Evolutionary conservation across 2,888 invertebrate genomes (phyloP).

Genomic region (Platycheirus rosarum): DNA sequence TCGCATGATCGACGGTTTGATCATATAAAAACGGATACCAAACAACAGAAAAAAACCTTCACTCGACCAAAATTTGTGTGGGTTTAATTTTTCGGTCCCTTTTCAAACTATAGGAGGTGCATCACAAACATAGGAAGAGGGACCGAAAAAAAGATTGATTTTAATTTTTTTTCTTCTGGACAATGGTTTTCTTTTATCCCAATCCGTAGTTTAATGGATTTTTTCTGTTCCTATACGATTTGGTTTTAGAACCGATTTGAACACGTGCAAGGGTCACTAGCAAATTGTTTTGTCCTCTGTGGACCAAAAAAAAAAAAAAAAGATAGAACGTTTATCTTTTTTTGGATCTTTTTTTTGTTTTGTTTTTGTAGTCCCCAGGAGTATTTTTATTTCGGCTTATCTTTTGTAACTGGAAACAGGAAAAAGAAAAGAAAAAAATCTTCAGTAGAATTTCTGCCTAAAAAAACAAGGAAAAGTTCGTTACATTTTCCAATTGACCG

Average conservation of each 20-base stretch:
- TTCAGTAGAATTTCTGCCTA: conserved; percentile 34
- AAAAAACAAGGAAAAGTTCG: conserved; percentile 49
- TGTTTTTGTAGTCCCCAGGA: conserved; percentile 32
- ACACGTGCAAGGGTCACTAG: conserved; percentile 72
- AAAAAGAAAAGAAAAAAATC: conserved; percentile 44
- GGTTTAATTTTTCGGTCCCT: conserved; percentile 60
- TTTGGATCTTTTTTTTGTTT: conserved; percentile 18
- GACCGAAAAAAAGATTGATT: conserved; percentile 23
- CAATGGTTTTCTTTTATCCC: conserved; percentile 61
- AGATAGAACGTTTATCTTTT: conserved; percentile 52
- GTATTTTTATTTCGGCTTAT: conserved; percentile 61
- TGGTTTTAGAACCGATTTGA: conserved; percentile 68
- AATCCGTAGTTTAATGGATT: conserved; percentile 69
- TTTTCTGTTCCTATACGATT: conserved; percentile 65
- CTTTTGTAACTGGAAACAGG: conserved; percentile 39
- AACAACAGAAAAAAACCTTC: conserved; percentile 15
- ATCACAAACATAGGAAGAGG: background rate
- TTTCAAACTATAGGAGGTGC: conserved; percentile 33
- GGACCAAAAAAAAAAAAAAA: conserved; percentile 54
- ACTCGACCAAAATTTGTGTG: conserved; percentile 60
- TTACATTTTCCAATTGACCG: conserved; percentile 66
- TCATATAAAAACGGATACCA: conserved; percentile 26
- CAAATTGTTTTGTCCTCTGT: conserved; percentile 34
- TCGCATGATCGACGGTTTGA: conserved; percentile 62
- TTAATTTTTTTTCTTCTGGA: conserved; percentile 39